Percentiles rank a stretch among this genome's conserved stretches.
phyloP scores from a whole-genome alignment of 2,797 vertebrate species.

The Ctenopoma multispine region DNA sequence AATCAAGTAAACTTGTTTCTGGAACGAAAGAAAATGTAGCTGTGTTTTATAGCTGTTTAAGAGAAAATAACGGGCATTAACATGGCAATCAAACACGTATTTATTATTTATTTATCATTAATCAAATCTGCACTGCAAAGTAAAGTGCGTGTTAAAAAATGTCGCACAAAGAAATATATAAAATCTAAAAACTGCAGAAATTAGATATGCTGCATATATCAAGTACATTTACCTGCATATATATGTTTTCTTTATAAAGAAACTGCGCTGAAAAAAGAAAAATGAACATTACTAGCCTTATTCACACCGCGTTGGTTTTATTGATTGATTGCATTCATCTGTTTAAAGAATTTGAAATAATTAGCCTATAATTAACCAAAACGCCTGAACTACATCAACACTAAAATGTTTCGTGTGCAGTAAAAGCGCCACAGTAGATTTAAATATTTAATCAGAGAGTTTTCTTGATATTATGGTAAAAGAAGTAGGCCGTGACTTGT shows the following conservation, averaged over 20 bases:
- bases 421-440: neutral
- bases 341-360: neutral
- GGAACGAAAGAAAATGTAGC: conserved; percentile 8
- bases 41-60: neutral
- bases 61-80: neutral
- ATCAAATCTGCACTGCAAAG: neutral
- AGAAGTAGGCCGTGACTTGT: too few species aligned
- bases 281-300: neutral
- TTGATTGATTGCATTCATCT: neutral
- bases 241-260: neutral
- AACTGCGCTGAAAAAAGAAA: neutral
- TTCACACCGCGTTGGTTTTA: neutral
- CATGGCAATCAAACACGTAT: neutral
- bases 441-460: neutral
- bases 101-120: neutral
- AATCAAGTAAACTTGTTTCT: neutral
- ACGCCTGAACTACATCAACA: neutral
- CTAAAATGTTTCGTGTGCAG: neutral
- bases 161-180: neutral
- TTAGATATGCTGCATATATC: neutral
- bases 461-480: too few species aligned
- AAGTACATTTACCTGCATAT: neutral
- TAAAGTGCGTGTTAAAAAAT: neutral
- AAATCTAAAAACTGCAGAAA: neutral
- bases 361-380: neutral